Evolutionary conservation across 1,140 invertebrate genomes (phyloP).

Genomic region (Brachionus paranguensis): DNA sequence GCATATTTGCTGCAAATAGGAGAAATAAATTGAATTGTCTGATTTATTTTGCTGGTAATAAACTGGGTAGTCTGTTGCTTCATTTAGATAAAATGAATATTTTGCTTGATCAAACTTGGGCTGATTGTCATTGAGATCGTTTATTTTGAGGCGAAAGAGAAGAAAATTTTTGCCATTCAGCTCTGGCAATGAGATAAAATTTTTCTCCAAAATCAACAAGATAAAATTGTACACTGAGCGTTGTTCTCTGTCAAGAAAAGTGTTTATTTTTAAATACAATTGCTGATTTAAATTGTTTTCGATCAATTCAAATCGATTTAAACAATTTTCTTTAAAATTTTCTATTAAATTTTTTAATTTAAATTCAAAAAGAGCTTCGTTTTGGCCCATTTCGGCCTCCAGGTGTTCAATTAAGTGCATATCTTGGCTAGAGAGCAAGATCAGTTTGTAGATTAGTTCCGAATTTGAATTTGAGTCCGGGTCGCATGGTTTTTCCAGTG

Average conservation of each 20-base stretch:
- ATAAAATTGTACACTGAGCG: conserved; percentile 31
- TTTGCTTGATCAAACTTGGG: conserved; percentile 10
- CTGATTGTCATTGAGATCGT: conserved; percentile 31
- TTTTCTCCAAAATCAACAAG: not conserved
- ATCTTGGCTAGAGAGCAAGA: not conserved
- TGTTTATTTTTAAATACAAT: not conserved
- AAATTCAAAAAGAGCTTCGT: not conserved
- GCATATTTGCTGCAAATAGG: not conserved
- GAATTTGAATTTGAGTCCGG: not conserved
- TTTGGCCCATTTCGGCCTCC: not conserved
- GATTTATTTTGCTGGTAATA: not conserved
- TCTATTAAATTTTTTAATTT: not conserved
- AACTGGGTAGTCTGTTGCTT: not conserved
- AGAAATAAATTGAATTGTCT: not conserved
- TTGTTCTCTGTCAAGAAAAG: conserved; percentile 11
- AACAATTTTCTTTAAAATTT: not conserved
- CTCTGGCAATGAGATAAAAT: not conserved
- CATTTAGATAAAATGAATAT: not conserved
- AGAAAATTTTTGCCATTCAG: not conserved
- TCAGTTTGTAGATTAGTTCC: not conserved
- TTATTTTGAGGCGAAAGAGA: not conserved
- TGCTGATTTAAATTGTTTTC: not conserved
- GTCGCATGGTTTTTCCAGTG: not conserved
- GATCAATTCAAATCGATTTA: conserved; percentile 4
- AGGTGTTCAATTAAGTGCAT: not conserved